Conservation (phyloP, 2,797 vertebrate species). For the Atherinosoma microstoma region DNA sequence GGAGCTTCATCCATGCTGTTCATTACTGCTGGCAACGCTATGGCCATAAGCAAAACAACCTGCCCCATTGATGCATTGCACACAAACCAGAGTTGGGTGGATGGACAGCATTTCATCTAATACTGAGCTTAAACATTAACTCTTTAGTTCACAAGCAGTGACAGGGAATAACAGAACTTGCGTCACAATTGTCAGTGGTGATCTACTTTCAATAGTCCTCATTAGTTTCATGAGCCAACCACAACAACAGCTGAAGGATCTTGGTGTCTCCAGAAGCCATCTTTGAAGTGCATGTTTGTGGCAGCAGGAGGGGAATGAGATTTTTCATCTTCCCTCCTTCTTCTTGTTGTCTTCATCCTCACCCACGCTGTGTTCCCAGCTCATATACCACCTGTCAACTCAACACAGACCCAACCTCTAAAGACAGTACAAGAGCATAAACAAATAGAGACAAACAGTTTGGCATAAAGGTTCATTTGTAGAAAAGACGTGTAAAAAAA, state of each 20-base stretch:
- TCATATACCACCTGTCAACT: constrained; percentile 72
- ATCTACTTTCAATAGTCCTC: constrained; percentile 41
- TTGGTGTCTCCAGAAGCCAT: constrained; percentile 32
- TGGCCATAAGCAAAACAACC: constrained; percentile 62
- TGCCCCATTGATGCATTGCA: constrained; percentile 47
- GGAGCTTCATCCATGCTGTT: constrained; percentile 68
- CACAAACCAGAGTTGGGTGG: constrained; percentile 11
- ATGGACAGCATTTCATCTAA: constrained; percentile 33
- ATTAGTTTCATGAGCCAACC: constrained; percentile 40
- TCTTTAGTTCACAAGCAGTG: constrained; percentile 5
- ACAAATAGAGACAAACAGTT: background rate
- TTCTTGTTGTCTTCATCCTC: constrained; percentile 53
- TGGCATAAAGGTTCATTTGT: background rate
- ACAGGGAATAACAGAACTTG: background rate
- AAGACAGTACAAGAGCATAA: background rate
- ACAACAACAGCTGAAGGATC: constrained; percentile 43
- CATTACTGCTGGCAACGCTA: constrained; percentile 69
- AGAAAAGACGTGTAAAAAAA: background rate
- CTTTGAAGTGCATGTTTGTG: constrained; percentile 62
- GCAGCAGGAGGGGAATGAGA: constrained; percentile 71
- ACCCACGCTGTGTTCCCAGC: constrained; percentile 64
- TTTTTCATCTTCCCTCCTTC: constrained; percentile 48
- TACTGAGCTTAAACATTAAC: constrained; percentile 9
- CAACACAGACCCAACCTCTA: constrained; percentile 25
- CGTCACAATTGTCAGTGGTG: background rate